Evolutionary conservation across 2,113 vertebrate genomes (phyloP).

Genomic region (Triplophysa rosa): DNA sequence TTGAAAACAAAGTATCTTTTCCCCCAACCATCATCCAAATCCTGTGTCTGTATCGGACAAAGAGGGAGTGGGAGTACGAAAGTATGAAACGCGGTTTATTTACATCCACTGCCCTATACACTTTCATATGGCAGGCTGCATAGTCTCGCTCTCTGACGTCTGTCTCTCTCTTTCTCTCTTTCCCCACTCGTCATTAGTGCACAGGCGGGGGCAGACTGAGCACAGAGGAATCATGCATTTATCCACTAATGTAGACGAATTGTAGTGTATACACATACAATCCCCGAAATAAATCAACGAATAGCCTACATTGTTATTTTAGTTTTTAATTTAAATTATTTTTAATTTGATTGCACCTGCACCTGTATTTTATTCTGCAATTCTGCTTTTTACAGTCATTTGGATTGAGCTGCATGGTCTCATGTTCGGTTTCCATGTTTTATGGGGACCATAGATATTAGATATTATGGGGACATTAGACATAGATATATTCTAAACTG

Average conservation of each 20-base stretch:
- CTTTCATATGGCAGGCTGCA: slow-evolving; percentile 47
- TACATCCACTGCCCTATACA: slow-evolving; percentile 59
- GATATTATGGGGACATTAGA: too few relatives aligned
- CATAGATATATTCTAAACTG: too few relatives aligned
- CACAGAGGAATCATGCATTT: slow-evolving; percentile 3
- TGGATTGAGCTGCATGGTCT: too few relatives aligned
- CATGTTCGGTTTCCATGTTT: too few relatives aligned
- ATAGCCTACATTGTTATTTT: too few relatives aligned
- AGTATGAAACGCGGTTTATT: slow-evolving; percentile 51
- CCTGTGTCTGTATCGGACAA: slow-evolving; percentile 22
- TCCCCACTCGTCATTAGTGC: slow-evolving; percentile 10
- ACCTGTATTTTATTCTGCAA: too few relatives aligned
- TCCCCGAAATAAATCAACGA: background rate
- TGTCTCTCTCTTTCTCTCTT: slow-evolving; percentile 34
- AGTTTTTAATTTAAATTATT: too few relatives aligned
- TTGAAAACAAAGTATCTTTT: background rate
- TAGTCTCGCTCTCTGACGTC: slow-evolving; percentile 50
- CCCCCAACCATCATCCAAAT: slow-evolving; percentile 26
- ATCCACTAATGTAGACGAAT: background rate
- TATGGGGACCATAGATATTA: too few relatives aligned
- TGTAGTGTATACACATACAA: background rate
- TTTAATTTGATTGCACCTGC: too few relatives aligned
- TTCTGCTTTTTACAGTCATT: too few relatives aligned
- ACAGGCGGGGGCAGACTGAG: slow-evolving; percentile 27
- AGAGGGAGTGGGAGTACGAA: slow-evolving; percentile 31